Evolutionary conservation across 2,888 invertebrate species (phyloP).

Genomic region (Flexamia atlantica): DNA sequence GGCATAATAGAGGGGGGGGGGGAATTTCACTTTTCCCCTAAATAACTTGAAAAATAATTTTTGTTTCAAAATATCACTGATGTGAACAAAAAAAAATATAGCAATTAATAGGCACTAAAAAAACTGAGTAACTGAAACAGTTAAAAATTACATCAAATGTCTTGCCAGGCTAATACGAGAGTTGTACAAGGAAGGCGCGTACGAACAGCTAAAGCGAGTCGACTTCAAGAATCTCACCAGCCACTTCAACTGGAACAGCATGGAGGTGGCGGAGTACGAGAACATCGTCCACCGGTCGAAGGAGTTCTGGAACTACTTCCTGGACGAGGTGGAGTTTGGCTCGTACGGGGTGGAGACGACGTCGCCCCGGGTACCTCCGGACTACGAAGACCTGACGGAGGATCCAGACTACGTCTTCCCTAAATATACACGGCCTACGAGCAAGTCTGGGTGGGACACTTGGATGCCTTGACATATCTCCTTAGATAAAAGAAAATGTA

Average conservation of each 20-base stretch:
- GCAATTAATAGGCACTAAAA: no score
- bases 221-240: slow-evolving; percentile 9
- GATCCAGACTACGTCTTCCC: slow-evolving; percentile 23
- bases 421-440: slow-evolving; percentile 19
- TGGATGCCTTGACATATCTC: no score
- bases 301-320: slow-evolving; percentile 32
- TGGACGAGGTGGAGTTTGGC: slow-evolving; percentile 24
- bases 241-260: slow-evolving; percentile 41
- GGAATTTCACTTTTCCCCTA: no score
- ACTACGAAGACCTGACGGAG: background rate
- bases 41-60: no score
- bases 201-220: slow-evolving; percentile 17
- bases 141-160: background rate
- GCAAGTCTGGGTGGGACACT: background rate
- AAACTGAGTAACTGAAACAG: no score
- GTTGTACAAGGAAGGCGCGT: slow-evolving; percentile 39
- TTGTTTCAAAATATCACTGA: no score
- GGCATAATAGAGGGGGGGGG: no score
- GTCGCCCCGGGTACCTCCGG: background rate
- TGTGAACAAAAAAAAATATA: no score
- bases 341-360: slow-evolving; percentile 9
- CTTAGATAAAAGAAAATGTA: no score
- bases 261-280: slow-evolving; percentile 46
- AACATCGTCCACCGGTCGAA: slow-evolving; percentile 37
- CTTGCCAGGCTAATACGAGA: slow-evolving; percentile 23